Evolutionary conservation across 2,888 invertebrate species (phyloP).

Genomic region (Dicyrtoma fusca): DNA sequence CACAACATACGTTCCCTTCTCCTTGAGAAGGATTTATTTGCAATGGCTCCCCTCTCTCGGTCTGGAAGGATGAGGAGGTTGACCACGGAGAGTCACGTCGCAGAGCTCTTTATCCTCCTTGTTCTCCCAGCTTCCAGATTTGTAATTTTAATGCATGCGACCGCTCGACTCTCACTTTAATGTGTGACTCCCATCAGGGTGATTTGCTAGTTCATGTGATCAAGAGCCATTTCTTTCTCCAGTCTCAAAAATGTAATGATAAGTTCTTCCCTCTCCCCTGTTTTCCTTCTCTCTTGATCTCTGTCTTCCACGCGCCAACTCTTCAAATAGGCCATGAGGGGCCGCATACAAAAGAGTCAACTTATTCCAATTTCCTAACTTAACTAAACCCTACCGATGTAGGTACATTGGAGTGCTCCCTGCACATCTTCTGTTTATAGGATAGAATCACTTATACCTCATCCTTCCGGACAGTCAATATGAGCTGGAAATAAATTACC

Average conservation of each 20-base stretch:
- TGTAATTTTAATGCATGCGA: conserved; percentile 26
- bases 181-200: conserved; percentile 37
- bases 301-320: not conserved
- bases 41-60: no score
- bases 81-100: no score
- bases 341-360: not conserved
- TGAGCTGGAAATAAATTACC: no score
- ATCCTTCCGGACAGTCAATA: no score
- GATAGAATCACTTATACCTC: no score
- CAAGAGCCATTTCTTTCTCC: not conserved
- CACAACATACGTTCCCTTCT: no score
- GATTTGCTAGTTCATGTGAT: conserved; percentile 33
- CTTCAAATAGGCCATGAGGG: not conserved
- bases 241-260: not conserved
- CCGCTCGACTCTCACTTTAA: conserved; percentile 27
- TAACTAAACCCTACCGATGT: not conserved
- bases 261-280: conserved; percentile 1
- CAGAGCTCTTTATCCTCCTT: not conserved
- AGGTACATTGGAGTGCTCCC: no score
- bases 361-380: not conserved
- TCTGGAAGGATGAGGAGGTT: no score
- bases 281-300: not conserved
- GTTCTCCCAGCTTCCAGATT: not conserved
- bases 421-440: no score
- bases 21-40: no score